Base-by-base conservation (phyloP, 2,113 vertebrate species). In the Pteropus alecto region DNA sequence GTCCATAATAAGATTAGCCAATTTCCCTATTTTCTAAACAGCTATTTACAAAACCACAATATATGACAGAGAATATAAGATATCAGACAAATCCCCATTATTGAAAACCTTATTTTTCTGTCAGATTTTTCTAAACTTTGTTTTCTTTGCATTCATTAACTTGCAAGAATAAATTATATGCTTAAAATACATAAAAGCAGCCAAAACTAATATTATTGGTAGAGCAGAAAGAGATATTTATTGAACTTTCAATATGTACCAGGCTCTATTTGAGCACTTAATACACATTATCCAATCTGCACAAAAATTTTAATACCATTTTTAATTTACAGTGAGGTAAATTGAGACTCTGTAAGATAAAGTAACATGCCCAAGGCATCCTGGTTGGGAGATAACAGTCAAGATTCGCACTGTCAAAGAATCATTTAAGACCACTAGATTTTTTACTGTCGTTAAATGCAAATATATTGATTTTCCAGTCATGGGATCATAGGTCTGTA, bases 1-100 rank as follows among this genome's bases (percentile, higher is more conserved):
- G 97, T 97, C 98, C 97, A 94, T 94, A 93, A 96, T 79, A 97
- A 95, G 97, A 95, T 70, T 96, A 98, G 41, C 77, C 94, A 88
- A 82, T 98, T 98, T 98, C 84, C 97, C 91, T 94, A 7, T 28
- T 87, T 95, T 74, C 93, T 90, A 96, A 97, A 84, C 2, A 97
- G 71, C 90, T 74, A 94, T 61, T 95, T 92, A 61, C 81, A 91
- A 48, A 97, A 94, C 48, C 82, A n/a, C 14, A 78, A 1, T 94
- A 94, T 87, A 87, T 98, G 95, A 26, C 78, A 96, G 35, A 98
- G 65, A 96, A 90, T 68, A 86, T 63, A 96, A 90, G 63, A 83
- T 63, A 67, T 58, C 51, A 83, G 65, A 73, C 54, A 87, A 61
- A 43, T 28, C 7, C 30, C 30, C 48, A 54, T n/a, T 87, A 51